phyloP scores from a whole-genome alignment of 1,140 invertebrate species.

The Phenacoccus solenopsis region DNA sequence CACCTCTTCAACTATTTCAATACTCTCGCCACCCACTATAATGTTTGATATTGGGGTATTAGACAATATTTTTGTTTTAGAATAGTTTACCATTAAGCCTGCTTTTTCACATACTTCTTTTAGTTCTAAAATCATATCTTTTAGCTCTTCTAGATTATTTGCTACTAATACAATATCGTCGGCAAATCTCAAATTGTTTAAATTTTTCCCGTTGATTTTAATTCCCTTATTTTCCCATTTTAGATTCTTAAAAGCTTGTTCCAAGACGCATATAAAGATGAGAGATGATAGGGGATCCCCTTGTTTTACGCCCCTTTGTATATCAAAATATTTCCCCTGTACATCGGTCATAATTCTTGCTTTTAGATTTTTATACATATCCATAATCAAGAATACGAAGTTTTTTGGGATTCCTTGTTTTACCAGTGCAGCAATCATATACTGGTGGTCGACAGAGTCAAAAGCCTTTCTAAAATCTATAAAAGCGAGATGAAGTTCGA shows the following conservation, averaged over 20 bases:
- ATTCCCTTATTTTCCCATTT: conserved; percentile 26
- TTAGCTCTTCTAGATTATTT: conserved; percentile 15
- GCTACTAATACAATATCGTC: conserved; percentile 30
- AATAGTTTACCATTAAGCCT: conserved; percentile 18
- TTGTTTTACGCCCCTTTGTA: conserved; percentile 20
- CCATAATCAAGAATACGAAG: not conserved
- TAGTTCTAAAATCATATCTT: conserved; percentile 14
- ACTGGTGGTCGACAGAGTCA: not conserved
- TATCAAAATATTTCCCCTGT: not conserved
- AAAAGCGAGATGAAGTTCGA: conserved; percentile 9
- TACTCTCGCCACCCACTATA: not conserved
- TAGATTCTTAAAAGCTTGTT: conserved; percentile 25
- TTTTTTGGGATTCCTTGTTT: not conserved
- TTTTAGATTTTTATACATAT: not conserved
- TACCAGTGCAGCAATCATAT: not conserved
- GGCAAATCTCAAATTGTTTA: conserved; percentile 31
- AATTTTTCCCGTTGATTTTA: conserved; percentile 27
- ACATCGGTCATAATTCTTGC: not conserved
- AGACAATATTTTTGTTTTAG: conserved; percentile 19
- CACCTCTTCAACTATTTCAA: conserved; percentile 10
- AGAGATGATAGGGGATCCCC: conserved; percentile 24
- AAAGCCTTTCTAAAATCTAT: conserved; percentile 19
- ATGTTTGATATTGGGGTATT: not conserved
- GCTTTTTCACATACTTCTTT: conserved; percentile 4
- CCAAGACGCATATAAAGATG: conserved; percentile 23